Evolutionary conservation across 1,140 invertebrate species (phyloP), one percentile per base, ranked within the genome.

Genomic region (Papilio machaon): DNA sequence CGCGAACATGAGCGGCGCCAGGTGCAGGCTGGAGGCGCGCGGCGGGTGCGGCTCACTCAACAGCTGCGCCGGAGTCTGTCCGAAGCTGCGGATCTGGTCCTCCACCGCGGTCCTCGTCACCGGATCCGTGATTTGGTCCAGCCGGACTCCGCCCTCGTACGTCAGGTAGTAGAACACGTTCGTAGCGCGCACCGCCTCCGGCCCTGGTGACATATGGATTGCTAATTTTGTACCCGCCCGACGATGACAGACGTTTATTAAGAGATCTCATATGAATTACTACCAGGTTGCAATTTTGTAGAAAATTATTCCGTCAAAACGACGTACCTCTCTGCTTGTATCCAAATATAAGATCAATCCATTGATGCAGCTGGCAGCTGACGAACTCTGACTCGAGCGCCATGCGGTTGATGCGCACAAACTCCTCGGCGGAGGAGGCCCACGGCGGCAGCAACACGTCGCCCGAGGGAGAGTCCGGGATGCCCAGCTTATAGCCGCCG

Each of bases 81-180:
- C 99, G 95, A 99, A 99, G 94, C 98, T 99, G 30, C 97, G 95
- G 84, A 99, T 99, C 95, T 99, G 99, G 95, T 99, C 99, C 91
- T 99, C 99, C 77, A 99, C 97, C 0, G 99, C 99, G 91, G 99
- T 98, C 84, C 97, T 97, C 96, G 99, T 99, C 1, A 99, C 96
- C 0, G 97, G 96, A 94, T 99, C 99, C 1, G 96, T 96, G 82
- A 99, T 98, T 0, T 97, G 96, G 75, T 99, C 98, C 73, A 99
- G 95, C 82, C 99, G 98, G 0, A 99, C 98, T 88, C 97, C 99
- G 52, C 99, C 99, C 95, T 99, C 99, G 93, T 99, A 99, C 0
- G 99, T 99, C 19, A 99, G 95, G 95, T 99, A 99, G 93, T 99
- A 99, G 95, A 99, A 99, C 5, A 99, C 98, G 95, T 99, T 99